These are phyloP conservation scores for Liposcelis brunnea DNA, from an alignment of 2,888 invertebrate species.

Conservation along the genomic window DNA sequence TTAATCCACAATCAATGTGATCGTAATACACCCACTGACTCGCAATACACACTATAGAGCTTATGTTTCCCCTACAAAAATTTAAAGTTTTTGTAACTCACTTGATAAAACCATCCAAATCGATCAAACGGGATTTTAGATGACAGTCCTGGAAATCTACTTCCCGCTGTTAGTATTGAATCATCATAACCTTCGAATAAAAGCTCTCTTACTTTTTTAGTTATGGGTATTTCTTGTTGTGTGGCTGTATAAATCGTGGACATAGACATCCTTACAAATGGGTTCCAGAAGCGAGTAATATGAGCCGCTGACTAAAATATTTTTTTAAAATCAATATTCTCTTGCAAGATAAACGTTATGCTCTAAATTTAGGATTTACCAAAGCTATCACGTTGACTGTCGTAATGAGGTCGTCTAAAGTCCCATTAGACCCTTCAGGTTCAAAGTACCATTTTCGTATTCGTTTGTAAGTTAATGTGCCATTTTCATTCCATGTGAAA, in stretches of 20 bases:
- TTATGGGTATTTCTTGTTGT: conserved; percentile 36
- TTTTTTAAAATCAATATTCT: not conserved
- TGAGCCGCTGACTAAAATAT: conserved; percentile 29
- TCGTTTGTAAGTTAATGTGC: conserved; percentile 60
- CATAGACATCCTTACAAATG: conserved; percentile 24
- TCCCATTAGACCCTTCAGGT: conserved; percentile 50
- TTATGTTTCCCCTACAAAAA: too few species aligned
- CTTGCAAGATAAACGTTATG: conserved; percentile 6
- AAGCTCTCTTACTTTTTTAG: conserved; percentile 46
- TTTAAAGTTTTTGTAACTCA: too few species aligned
- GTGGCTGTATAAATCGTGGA: conserved; percentile 27
- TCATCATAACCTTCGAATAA: conserved; percentile 73
- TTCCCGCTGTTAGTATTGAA: conserved; percentile 37
- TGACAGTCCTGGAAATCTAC: conserved; percentile 30
- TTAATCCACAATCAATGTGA: too few species aligned
- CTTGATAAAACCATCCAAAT: conserved; percentile 73
- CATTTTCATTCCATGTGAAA: conserved; percentile 47
- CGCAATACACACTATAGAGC: too few species aligned
- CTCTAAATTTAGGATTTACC: conserved; percentile 33
- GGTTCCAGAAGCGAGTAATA: conserved; percentile 26
- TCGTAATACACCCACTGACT: too few species aligned
- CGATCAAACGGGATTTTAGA: conserved; percentile 41
- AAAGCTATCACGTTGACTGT: conserved; percentile 59
- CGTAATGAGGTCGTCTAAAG: conserved; percentile 44
- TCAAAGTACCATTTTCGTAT: conserved; percentile 55